Evolutionary conservation across 2,797 vertebrate genomes (phyloP).

Genomic region (Sparus aurata): DNA sequence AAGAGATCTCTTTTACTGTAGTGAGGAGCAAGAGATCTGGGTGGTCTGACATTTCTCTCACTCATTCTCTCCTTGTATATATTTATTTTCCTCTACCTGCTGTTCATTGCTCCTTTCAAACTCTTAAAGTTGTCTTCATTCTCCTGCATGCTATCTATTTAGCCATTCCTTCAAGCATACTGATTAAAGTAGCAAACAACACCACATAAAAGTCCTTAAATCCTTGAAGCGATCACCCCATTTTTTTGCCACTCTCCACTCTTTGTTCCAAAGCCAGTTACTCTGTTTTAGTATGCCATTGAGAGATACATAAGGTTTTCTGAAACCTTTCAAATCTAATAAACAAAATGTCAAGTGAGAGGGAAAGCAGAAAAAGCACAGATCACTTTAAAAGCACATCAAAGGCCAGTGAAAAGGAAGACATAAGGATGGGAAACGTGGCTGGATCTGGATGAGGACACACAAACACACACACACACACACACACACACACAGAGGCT

Average conservation of each 20-base stretch:
- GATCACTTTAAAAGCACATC: slow-evolving; percentile 91
- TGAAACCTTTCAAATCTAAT: slow-evolving; percentile 93
- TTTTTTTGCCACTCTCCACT: slow-evolving; percentile 49
- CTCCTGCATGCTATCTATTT: slow-evolving; percentile 24
- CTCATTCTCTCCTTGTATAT: slow-evolving; percentile 51
- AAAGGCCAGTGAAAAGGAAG: slow-evolving; percentile 84
- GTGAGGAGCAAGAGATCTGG: slow-evolving; percentile 82
- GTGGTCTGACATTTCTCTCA: slow-evolving; percentile 88
- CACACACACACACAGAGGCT: slow-evolving; percentile 13
- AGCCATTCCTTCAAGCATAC: slow-evolving; percentile 6
- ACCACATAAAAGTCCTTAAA: slow-evolving; percentile 90
- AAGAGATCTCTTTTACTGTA: slow-evolving; percentile 65
- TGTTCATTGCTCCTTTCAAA: slow-evolving; percentile 25
- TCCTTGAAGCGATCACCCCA: slow-evolving; percentile 67
- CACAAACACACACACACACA: slow-evolving; percentile 15
- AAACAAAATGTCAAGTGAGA: slow-evolving; percentile 94
- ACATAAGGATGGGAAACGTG: slow-evolving; percentile 60
- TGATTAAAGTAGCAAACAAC: slow-evolving; percentile 65
- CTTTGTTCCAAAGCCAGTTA: slow-evolving; percentile 71
- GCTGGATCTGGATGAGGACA: slow-evolving; percentile 46
- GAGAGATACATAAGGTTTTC: slow-evolving; percentile 89
- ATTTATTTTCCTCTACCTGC: slow-evolving; percentile 41
- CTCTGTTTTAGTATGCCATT: slow-evolving; percentile 68
- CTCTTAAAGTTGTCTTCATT: slow-evolving; percentile 52
- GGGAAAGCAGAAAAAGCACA: slow-evolving; percentile 89